These are phyloP conservation scores for Magallana nippona DNA, from an alignment of 2,888 invertebrate species.

Conservation along the genomic window DNA sequence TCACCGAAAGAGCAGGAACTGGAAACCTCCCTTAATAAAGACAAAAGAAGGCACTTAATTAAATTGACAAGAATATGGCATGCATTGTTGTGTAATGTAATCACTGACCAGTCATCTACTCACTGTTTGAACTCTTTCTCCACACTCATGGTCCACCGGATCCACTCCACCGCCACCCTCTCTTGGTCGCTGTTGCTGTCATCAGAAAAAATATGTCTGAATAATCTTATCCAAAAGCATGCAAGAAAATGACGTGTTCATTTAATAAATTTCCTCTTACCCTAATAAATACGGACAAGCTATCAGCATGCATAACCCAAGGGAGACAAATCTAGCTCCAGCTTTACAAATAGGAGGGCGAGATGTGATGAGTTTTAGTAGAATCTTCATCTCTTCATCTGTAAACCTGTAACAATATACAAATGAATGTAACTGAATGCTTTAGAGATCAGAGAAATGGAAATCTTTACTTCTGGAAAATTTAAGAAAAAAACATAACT, in stretches of 20 bases:
- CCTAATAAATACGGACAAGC: conserved; percentile 90
- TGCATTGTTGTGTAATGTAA: no score
- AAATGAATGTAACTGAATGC: no score
- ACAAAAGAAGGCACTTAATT: no score
- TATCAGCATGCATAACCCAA: conserved; percentile 95
- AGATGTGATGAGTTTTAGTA: conserved; percentile 92
- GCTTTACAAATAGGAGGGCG: conserved; percentile 90
- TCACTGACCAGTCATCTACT: conserved; percentile 33
- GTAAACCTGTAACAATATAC: conserved; percentile 84
- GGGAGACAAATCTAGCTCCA: conserved; percentile 94
- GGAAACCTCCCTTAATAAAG: conserved; percentile 47
- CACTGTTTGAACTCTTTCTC: conserved; percentile 72
- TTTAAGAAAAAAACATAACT: no score
- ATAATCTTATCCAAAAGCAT: not conserved
- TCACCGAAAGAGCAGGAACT: conserved; percentile 89
- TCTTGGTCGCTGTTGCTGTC: conserved; percentile 89
- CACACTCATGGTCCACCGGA: conserved; percentile 87
- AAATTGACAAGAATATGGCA: no score
- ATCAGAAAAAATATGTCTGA: not conserved
- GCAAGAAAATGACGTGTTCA: not conserved
- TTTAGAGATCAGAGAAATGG: no score
- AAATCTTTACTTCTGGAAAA: no score
- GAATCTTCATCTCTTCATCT: conserved; percentile 92
- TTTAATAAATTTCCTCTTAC: conserved; percentile 61
- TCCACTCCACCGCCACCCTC: conserved; percentile 92